Percentiles rank a stretch among this genome's conserved stretches.
phyloP scores from a whole-genome alignment of 2,888 invertebrate species.

The Lepeophtheirus nordmannii region DNA sequence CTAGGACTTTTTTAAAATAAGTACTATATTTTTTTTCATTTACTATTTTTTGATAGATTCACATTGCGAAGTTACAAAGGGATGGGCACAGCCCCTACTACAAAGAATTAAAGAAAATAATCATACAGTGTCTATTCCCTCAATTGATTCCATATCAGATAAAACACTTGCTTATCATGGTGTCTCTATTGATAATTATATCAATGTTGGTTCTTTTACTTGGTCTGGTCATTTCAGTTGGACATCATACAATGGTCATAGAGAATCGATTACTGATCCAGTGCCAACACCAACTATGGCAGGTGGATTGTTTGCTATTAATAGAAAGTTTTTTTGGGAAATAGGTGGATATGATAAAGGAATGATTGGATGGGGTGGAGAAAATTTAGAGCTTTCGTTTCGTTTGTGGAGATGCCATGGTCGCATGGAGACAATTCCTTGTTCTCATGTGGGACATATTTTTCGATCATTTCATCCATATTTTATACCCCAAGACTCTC shows the following conservation, averaged over 20 bases:
- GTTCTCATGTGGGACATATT: constrained; percentile 82
- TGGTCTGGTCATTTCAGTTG: constrained; percentile 88
- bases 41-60: constrained; percentile 54
- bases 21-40: too few relatives aligned
- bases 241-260: constrained; percentile 46
- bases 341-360: constrained; percentile 53
- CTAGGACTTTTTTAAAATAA: too few relatives aligned
- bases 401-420: constrained; percentile 85
- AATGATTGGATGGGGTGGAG: constrained; percentile 89
- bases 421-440: constrained; percentile 71
- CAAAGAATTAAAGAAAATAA: constrained; percentile 46
- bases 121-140: constrained; percentile 56
- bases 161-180: constrained; percentile 78
- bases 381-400: constrained; percentile 92
- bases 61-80: constrained; percentile 75
- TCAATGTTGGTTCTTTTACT: constrained; percentile 89
- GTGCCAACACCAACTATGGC: constrained; percentile 72
- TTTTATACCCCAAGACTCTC: constrained; percentile 61
- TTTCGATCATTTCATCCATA: constrained; percentile 87
- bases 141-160: constrained; percentile 86
- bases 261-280: background rate
- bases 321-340: constrained; percentile 67
- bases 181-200: constrained; percentile 29
- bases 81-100: constrained; percentile 62
- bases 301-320: constrained; percentile 79